phyloP scores from a whole-genome alignment of 2,888 invertebrate genomes.

The Tetheella fluctuosa region DNA sequence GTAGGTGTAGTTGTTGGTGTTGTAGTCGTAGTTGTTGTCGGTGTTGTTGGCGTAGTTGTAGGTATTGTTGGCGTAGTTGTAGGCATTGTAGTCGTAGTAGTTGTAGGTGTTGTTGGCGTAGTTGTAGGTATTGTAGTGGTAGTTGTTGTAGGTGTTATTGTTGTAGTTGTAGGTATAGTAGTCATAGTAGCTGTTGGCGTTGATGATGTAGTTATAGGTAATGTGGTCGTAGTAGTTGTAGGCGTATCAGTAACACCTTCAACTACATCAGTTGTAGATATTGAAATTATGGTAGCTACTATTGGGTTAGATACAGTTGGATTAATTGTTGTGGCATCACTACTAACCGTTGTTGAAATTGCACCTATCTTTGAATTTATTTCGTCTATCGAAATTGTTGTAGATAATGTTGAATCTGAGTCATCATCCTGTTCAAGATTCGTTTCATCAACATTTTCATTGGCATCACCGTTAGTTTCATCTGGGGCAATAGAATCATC shows the following conservation, averaged over 20 bases:
- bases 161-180: neutral
- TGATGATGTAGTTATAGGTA: neutral
- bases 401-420: neutral
- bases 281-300: neutral
- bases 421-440: neutral
- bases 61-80: neutral
- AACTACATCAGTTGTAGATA: neutral
- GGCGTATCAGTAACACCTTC: neutral
- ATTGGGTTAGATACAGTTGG: neutral
- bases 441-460: neutral
- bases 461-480: neutral
- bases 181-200: neutral
- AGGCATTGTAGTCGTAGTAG: neutral
- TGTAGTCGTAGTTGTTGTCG: constrained; percentile 5
- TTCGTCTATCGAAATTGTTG: constrained; percentile 12
- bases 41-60: neutral
- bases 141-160: neutral
- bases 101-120: neutral
- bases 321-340: neutral
- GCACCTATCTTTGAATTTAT: too few species aligned
- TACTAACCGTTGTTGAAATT: too few species aligned
- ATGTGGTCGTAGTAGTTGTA: too few species aligned
- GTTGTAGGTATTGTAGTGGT: neutral
- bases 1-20: constrained; percentile 9
- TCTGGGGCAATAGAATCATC: neutral